Base-by-base conservation (phyloP, 2,113 vertebrate genomes). In the Gymnarchus niloticus region DNA sequence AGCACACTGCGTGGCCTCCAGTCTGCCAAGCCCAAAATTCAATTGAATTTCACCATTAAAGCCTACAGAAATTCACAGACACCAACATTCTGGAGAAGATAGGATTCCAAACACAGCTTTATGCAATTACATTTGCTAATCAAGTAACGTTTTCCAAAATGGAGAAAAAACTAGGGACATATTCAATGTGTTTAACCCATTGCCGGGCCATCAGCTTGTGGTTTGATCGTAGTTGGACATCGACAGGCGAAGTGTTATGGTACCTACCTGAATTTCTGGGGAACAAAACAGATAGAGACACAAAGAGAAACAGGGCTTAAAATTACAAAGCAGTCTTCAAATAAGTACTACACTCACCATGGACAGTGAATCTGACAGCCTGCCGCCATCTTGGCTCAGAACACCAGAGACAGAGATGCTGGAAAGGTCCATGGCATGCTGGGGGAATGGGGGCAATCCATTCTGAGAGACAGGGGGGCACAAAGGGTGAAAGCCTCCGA, bases 341-440 rank as follows among this genome's bases (percentile, higher is more conserved):
- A 14, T 6, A 73, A 41, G 33, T 14, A 12, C 33, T 14, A 69
- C 25, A 78, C 65, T 85, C 52, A 85, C 84, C 69, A 54, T 37
- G 10, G 84, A 56, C 84, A 85, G 51, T 12, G 95, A 95, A 88
- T 93, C 95, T 28, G 95, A 94, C 87, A 96, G 94, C 87, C 95
- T 90, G 0, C 93, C 87, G 77, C 96, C 95, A 0, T 98, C 96
- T 90, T 97, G 97, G 87, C 93, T 90, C 81, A 97, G 89, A 96
- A 98, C 96, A 88, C 95, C 94, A 89, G 96, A 96, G 86, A 96
- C 94, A 44, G 95, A 95, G 91, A 96, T 96, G 91, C 95, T 95
- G n/a, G 96, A 92, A 90, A 97, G 94, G 88, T 98, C 97, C 95
- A 98, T 96, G 85, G 95, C 96, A 92, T 97, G 97, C 44, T 97